Percentiles rank a stretch among this genome's conserved stretches.
phyloP scores from a whole-genome alignment of 1,140 invertebrate genomes.

The Drosophila obscura region DNA sequence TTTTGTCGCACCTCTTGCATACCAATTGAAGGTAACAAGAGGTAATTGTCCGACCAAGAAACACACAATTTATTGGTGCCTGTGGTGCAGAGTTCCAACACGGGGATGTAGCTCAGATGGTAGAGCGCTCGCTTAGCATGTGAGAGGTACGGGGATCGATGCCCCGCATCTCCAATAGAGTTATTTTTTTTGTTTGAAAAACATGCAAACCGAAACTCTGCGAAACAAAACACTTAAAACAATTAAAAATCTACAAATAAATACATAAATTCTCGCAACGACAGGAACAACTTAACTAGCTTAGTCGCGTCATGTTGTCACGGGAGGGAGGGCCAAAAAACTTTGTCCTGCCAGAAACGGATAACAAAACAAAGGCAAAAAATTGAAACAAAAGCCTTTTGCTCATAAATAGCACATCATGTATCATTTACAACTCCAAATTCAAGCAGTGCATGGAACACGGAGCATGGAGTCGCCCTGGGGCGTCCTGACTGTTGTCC shows the following conservation, averaged over 20 bases:
- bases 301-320: slow-evolving; percentile 33
- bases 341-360: slow-evolving; percentile 48
- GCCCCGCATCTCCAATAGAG: slow-evolving; percentile 86
- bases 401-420: slow-evolving; percentile 83
- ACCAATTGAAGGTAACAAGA: slow-evolving; percentile 27
- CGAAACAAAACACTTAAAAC: slow-evolving; percentile 73
- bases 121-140: slow-evolving; percentile 94
- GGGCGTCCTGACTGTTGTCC: slow-evolving; percentile 6
- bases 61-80: slow-evolving; percentile 15
- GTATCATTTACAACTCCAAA: slow-evolving; percentile 78
- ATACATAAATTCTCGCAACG: slow-evolving; percentile 68
- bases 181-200: slow-evolving; percentile 15
- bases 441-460: slow-evolving; percentile 13
- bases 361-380: slow-evolving; percentile 27
- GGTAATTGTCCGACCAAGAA: slow-evolving; percentile 35
- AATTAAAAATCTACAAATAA: slow-evolving; percentile 74
- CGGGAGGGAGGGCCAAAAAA: slow-evolving; percentile 29
- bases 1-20: slow-evolving; percentile 24
- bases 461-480: slow-evolving; percentile 10
- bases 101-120: slow-evolving; percentile 85
- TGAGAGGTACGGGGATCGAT: slow-evolving; percentile 93
- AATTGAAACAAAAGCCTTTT: slow-evolving; percentile 78
- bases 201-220: slow-evolving; percentile 14
- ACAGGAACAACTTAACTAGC: slow-evolving; percentile 62
- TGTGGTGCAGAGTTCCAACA: slow-evolving; percentile 8